phyloP scores from a whole-genome alignment of 1,140 invertebrate genomes.

The Drosophila parvula region DNA sequence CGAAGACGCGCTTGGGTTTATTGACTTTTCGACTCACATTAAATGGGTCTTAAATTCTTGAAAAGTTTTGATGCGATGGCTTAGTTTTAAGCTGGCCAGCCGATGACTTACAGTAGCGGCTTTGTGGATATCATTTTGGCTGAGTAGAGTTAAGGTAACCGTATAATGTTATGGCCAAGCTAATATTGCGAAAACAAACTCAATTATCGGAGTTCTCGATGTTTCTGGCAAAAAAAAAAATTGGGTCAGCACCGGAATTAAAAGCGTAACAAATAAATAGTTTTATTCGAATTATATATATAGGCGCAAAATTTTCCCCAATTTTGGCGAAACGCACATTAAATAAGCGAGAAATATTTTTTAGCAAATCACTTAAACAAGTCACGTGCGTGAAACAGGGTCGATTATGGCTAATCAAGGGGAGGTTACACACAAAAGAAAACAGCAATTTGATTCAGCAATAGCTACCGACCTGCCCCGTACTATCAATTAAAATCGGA shows the following conservation, averaged over 20 bases:
- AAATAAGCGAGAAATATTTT: conserved; percentile 32
- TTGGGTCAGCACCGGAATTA: conserved; percentile 18
- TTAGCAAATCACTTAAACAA: conserved; percentile 50
- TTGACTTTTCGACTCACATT: conserved; percentile 65
- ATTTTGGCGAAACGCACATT: conserved; percentile 27
- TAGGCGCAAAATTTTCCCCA: conserved; percentile 14
- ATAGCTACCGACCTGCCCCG: conserved; percentile 2
- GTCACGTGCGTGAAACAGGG: conserved; percentile 67
- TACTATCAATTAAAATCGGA: conserved; percentile 54
- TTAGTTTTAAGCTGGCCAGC: conserved; percentile 24
- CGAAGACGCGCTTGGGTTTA: conserved; percentile 46
- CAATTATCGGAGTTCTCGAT: conserved; percentile 1
- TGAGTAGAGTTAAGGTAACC: conserved; percentile 22
- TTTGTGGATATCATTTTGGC: conserved; percentile 3
- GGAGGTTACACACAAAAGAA: conserved; percentile 47
- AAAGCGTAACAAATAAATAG: conserved; percentile 7
- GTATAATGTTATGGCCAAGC: neutral
- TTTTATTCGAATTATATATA: conserved; percentile 20
- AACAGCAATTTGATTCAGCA: conserved; percentile 40
- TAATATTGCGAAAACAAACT: conserved; percentile 1
- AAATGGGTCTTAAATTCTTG: conserved; percentile 51
- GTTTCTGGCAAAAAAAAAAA: conserved; percentile 7
- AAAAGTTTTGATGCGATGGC: conserved; percentile 42
- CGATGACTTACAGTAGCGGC: conserved; percentile 22
- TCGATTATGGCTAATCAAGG: conserved; percentile 58